phyloP scores from a whole-genome alignment of 2,113 vertebrate genomes.

The Corvus cornix region DNA sequence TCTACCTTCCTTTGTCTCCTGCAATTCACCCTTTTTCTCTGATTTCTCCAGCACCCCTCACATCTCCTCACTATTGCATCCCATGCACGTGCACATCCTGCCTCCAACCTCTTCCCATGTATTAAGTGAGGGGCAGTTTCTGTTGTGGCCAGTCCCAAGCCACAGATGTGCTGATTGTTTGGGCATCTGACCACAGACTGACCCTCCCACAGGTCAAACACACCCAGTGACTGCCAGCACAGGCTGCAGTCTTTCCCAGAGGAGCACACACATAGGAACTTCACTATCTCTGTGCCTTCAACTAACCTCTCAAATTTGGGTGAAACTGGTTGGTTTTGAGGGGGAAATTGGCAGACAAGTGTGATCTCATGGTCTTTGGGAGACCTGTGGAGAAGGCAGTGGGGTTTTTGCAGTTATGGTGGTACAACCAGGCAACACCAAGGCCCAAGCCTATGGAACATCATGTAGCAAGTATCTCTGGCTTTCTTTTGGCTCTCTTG shows the following conservation, averaged over 20 bases:
- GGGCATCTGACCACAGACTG: neutral
- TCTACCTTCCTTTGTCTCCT: neutral
- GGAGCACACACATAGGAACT: neutral
- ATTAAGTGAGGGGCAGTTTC: neutral
- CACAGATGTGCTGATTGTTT: neutral
- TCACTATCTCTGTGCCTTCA: neutral
- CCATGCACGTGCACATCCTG: neutral
- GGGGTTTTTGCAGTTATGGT: neutral
- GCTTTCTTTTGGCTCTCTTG: neutral
- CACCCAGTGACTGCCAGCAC: neutral
- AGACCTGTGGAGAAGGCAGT: neutral
- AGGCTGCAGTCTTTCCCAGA: neutral
- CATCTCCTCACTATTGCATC: neutral
- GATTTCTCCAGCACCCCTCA: neutral
- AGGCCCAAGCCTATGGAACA: neutral
- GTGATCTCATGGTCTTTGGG: neutral
- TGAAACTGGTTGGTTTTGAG: neutral
- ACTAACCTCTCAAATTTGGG: neutral
- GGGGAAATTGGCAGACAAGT: accelerated
- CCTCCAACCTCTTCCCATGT: neutral
- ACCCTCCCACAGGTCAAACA: neutral
- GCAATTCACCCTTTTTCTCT: neutral
- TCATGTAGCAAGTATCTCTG: neutral
- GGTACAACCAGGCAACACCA: neutral
- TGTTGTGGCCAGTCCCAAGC: neutral